Base-by-base conservation (phyloP, 2,797 vertebrate genomes). In the Tokudaia tokunoshimensis region DNA sequence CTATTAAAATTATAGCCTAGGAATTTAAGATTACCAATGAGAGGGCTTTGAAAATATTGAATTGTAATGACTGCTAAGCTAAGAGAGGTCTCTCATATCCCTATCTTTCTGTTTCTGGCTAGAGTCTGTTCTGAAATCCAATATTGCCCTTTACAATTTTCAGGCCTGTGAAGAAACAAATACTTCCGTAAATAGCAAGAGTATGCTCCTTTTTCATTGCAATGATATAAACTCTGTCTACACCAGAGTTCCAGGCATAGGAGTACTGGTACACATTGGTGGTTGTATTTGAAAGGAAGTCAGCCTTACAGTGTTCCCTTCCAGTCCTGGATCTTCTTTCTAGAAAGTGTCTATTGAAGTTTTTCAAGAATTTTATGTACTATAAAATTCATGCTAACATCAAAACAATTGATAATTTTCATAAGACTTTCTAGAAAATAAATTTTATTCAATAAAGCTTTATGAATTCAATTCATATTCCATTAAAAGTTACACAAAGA, bases 41-140 rank as follows among this genome's bases (percentile, higher is more conserved):
- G 52, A 89, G 15, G 31, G 11, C 12, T 92, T 94, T 47, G 80
- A 87, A 95, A 95, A 90, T 81, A 87, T 8, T 0, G n/a, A 82
- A 44, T 44, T 80, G 9, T n/a, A 89, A 75, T 94, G 72, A 59
- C 47, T 81, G 20, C 82, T 75, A 94, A 85, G 47, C 55, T 94
- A 65, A n/a, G 61, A 93, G 47, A 41, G n/a, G 84, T 94, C 94
- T 63, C 81, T 92, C 70, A 47, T 74, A 24, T 79, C 55, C 72
- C 91, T 94, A 88, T 89, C 94, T 94, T 94, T 52, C 3, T 85
- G 2, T 55, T 97, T 92, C 82, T 96, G 95, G 91, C 90, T 92
- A 63, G 47, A 34, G 41, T 26, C n/a, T 84, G 17, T 47, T 79
- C 55, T 93, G 83, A 97, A 91, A 83, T 65, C 65, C 61, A 84